Evolutionary conservation across 1,140 invertebrate genomes (phyloP).

Genomic region (Cotesia typhae): DNA sequence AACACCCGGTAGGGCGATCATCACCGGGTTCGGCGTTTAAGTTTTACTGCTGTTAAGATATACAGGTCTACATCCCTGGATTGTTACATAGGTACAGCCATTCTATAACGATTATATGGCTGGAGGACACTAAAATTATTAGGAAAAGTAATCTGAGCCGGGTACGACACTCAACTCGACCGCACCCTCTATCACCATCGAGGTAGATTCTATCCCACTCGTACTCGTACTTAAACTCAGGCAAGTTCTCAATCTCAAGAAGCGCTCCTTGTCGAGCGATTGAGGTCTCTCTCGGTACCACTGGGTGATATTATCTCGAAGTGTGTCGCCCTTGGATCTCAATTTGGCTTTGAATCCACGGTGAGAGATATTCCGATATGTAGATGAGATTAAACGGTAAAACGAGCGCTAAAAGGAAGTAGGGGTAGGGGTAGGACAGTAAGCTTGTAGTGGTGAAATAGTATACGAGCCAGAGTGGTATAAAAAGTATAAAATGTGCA

Average conservation of each 20-base stretch:
- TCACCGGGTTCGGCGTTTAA: not conserved
- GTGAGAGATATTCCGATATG: constrained; percentile 17
- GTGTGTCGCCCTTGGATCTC: not conserved
- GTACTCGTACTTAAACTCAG: too few species aligned
- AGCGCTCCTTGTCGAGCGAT: too few species aligned
- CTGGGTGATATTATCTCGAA: constrained; percentile 5
- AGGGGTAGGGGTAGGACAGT: constrained; percentile 3
- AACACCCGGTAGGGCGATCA: constrained; percentile 14
- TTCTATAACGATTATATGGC: not conserved
- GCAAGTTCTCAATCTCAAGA: too few species aligned
- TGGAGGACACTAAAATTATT: constrained; percentile 16
- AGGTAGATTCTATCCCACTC: too few species aligned
- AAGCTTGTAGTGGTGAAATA: constrained; percentile 6
- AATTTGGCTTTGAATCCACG: not conserved
- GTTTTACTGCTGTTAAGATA: not conserved
- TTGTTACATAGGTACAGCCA: too few species aligned
- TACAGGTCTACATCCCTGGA: not conserved
- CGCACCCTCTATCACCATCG: too few species aligned
- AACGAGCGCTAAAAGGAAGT: constrained; percentile 6
- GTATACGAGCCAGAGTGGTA: not conserved
- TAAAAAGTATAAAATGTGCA: constrained; percentile 13
- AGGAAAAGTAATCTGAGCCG: constrained; percentile 16
- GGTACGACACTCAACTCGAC: not conserved
- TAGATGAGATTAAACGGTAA: constrained; percentile 26
- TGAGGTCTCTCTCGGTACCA: not conserved